A percentile compares a stretch with the other conserved stretches of the same genome.
phyloP scores from a whole-genome alignment of 2,113 vertebrate species.

The Reinhardtius hippoglossoides region DNA sequence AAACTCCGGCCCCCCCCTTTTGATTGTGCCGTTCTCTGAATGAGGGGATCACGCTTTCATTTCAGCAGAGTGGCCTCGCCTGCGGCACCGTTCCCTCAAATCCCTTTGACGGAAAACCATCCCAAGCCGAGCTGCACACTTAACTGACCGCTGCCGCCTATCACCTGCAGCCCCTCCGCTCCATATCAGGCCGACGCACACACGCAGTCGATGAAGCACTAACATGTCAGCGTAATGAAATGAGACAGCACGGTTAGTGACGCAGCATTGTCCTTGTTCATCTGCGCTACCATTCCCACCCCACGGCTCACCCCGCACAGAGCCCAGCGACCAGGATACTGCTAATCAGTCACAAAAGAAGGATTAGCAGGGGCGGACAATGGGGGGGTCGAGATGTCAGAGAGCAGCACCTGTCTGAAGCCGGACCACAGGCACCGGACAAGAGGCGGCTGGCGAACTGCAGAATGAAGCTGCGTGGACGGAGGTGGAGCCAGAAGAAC shows the following conservation, averaged over 20 bases:
- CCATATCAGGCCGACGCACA: constrained; percentile 16
- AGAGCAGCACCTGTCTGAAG: constrained; percentile 76
- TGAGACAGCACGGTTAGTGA: constrained; percentile 80
- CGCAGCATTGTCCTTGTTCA: constrained; percentile 80
- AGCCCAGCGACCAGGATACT: constrained; percentile 75
- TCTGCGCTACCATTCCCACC: constrained; percentile 49
- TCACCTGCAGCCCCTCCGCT: constrained; percentile 36
- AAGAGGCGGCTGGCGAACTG: constrained; percentile 37
- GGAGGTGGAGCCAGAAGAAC: not conserved
- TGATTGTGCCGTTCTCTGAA: constrained; percentile 54
- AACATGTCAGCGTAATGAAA: constrained; percentile 79
- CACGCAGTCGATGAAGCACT: constrained; percentile 39
- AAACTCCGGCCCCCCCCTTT: constrained; percentile 40
- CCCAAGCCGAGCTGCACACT: not conserved
- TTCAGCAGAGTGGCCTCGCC: constrained; percentile 23
- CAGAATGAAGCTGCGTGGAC: constrained; percentile 5
- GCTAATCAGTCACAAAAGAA: constrained; percentile 81
- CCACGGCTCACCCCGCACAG: not conserved
- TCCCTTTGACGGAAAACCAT: not conserved
- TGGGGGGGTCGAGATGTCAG: constrained; percentile 69
- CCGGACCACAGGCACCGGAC: constrained; percentile 27
- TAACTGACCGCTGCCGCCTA: constrained; percentile 37
- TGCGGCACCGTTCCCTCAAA: constrained; percentile 5
- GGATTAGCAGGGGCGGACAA: constrained; percentile 70
- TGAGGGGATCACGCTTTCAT: constrained; percentile 29